These are phyloP conservation scores for Paramisgurnus dabryanus DNA, from an alignment of 2,113 vertebrate genomes.

Conservation along the genomic window DNA sequence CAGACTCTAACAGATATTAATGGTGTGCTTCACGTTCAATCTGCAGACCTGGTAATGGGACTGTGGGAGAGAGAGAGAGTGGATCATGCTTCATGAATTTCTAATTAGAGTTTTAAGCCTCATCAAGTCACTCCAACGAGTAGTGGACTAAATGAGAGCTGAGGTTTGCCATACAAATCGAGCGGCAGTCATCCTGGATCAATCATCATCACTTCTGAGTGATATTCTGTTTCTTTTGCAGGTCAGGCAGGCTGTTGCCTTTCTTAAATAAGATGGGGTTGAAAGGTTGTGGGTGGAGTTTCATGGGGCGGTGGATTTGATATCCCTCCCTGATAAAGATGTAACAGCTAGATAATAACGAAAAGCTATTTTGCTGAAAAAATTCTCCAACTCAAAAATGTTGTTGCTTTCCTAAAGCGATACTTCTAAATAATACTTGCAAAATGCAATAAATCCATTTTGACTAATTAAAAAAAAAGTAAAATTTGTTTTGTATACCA, in stretches of 20 bases:
- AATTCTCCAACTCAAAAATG: slow-evolving; percentile 1
- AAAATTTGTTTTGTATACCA: no score
- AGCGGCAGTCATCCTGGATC: slow-evolving; percentile 7
- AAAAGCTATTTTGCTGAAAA: no score
- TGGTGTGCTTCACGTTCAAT: slow-evolving; percentile 23
- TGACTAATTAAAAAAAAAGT: no score
- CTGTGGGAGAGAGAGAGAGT: slow-evolving; percentile 24
- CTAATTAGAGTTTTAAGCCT: slow-evolving; percentile 29
- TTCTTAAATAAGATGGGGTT: slow-evolving; percentile 18
- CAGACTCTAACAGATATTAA: slow-evolving; percentile 40
- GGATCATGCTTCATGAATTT: slow-evolving; percentile 36
- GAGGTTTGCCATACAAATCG: slow-evolving; percentile 3
- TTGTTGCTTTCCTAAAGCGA: not conserved
- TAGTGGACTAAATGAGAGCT: not conserved
- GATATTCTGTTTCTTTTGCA: not conserved
- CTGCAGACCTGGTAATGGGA: slow-evolving; percentile 15
- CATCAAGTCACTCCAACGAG: slow-evolving; percentile 12
- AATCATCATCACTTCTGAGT: not conserved
- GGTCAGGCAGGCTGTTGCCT: not conserved
- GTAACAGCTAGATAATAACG: not conserved
- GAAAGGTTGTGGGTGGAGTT: slow-evolving; percentile 5
- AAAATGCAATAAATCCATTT: no score
- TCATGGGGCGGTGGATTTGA: slow-evolving; percentile 7
- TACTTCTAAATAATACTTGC: not conserved
- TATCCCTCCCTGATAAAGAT: slow-evolving; percentile 18